Conservation (phyloP, 1,140 invertebrate species). For the Tribolium madens region DNA sequence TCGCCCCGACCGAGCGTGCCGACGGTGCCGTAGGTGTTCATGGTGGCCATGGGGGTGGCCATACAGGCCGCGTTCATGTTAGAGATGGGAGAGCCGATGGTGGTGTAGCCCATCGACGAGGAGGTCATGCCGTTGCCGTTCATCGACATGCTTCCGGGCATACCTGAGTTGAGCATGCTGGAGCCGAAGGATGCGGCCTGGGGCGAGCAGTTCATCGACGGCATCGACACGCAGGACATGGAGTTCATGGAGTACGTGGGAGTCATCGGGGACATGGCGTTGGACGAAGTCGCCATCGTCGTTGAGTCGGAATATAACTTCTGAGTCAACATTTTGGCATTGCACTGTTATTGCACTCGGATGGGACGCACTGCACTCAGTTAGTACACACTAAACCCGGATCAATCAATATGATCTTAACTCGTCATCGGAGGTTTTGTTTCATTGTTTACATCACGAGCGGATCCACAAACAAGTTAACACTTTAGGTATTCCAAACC, state of each 20-base stretch:
- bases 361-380: conserved; percentile 21
- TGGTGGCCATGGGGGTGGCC: conserved; percentile 70
- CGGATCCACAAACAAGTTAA: conserved; percentile 66
- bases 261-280: conserved; percentile 73
- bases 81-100: conserved; percentile 77
- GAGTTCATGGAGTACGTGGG: conserved; percentile 84
- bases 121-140: conserved; percentile 76
- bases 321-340: conserved; percentile 64
- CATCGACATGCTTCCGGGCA: conserved; percentile 71
- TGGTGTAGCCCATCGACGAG: conserved; percentile 74
- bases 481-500: conserved; percentile 67
- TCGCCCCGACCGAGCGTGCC: conserved; percentile 67
- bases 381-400: conserved; percentile 31
- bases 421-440: conserved; percentile 64
- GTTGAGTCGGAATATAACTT: conserved; percentile 69
- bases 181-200: conserved; percentile 73
- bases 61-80: conserved; percentile 81
- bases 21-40: conserved; percentile 69
- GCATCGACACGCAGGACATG: conserved; percentile 78
- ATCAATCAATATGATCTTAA: conserved; percentile 63
- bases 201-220: conserved; percentile 76
- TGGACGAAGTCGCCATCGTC: conserved; percentile 59
- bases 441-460: conserved; percentile 67
- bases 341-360: conserved; percentile 51
- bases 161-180: conserved; percentile 73